Evolutionary conservation across 2,888 invertebrate species (phyloP).

Genomic region (Homarus gammarus): DNA sequence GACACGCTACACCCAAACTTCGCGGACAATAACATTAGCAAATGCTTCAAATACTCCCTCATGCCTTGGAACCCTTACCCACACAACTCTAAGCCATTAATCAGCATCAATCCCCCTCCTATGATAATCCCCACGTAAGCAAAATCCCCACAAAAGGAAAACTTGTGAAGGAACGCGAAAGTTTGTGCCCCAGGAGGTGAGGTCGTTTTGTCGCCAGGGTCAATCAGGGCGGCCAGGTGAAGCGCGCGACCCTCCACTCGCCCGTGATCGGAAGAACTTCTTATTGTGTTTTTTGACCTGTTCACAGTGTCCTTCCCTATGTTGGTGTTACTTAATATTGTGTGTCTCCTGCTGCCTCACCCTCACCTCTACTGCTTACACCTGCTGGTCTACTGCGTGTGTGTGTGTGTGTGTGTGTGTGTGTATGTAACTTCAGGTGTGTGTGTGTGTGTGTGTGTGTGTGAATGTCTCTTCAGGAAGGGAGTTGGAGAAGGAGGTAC

Average conservation of each 20-base stretch:
- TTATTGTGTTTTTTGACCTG: conserved; percentile 51
- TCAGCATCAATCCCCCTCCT: neutral
- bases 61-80: too few species aligned
- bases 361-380: neutral
- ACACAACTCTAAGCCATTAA: too few species aligned
- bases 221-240: conserved; percentile 62
- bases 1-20: conserved; percentile 35
- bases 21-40: conserved; percentile 34
- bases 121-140: neutral
- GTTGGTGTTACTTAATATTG: conserved; percentile 3
- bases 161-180: conserved; percentile 35
- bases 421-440: neutral
- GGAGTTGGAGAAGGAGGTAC: too few species aligned
- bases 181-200: neutral
- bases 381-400: neutral
- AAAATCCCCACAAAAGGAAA: neutral
- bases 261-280: conserved; percentile 24
- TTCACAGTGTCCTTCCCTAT: neutral
- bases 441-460: neutral
- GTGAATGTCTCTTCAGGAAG: too few species aligned
- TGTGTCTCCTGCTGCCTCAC: too few species aligned
- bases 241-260: conserved; percentile 23
- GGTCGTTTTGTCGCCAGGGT: conserved; percentile 53
- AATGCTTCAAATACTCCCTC: too few species aligned
- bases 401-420: conserved; percentile 1